These are phyloP conservation scores for Mirza zaza DNA, from an alignment of 2,113 vertebrate genomes.

Conservation along the genomic window DNA sequence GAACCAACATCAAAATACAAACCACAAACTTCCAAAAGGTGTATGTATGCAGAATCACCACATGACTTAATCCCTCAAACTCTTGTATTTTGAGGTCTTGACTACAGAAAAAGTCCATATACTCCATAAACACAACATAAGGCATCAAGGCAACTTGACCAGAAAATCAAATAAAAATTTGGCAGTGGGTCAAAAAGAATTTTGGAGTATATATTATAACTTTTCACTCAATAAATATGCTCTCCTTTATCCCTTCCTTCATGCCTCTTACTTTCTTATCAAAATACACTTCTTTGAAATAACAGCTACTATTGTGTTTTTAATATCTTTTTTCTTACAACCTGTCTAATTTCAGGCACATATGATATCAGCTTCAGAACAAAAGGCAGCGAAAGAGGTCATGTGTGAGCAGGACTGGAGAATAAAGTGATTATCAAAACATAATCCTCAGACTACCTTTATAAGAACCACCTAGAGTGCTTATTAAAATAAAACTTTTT, in stretches of 20 bases:
- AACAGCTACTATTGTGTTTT: not conserved
- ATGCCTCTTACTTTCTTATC: not conserved
- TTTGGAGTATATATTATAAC: not conserved
- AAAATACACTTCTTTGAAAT: slow-evolving; percentile 34
- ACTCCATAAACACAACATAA: slow-evolving; percentile 10
- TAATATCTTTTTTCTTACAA: not conserved
- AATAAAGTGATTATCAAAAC: slow-evolving; percentile 39
- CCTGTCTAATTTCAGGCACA: not conserved
- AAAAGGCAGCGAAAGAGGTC: not conserved
- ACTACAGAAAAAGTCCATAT: slow-evolving; percentile 40
- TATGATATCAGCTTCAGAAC: slow-evolving; percentile 14
- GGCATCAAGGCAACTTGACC: not conserved
- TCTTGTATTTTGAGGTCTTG: slow-evolving; percentile 52
- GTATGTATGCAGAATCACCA: slow-evolving; percentile 68
- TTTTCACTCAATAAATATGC: slow-evolving; percentile 34
- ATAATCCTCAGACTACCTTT: not conserved
- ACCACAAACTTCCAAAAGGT: slow-evolving; percentile 82
- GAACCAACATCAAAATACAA: slow-evolving; percentile 78
- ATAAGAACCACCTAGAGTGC: not conserved
- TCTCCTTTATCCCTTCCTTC: slow-evolving; percentile 8
- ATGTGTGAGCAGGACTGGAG: not conserved
- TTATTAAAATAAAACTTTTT: slow-evolving; percentile 32
- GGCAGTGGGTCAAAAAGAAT: not conserved
- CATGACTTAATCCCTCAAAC: slow-evolving; percentile 44
- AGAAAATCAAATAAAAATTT: slow-evolving; percentile 39